These are phyloP conservation scores for Parasteatoda lunata DNA, from an alignment of 2,888 invertebrate genomes.

Conservation along the genomic window DNA sequence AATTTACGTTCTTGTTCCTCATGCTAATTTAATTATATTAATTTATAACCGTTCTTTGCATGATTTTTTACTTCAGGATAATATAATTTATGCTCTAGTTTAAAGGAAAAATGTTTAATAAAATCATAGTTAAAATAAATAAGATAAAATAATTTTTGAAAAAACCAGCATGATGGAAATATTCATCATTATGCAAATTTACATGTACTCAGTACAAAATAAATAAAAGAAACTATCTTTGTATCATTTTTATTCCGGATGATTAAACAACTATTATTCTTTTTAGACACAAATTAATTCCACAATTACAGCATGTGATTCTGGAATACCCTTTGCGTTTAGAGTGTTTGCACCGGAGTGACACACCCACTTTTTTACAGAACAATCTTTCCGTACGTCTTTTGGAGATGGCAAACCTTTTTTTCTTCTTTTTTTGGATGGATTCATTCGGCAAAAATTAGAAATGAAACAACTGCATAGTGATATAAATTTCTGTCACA, in stretches of 20 bases:
- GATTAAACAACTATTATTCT: background rate
- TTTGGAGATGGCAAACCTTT: slow-evolving; percentile 7
- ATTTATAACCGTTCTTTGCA: background rate
- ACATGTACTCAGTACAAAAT: background rate
- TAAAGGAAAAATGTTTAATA: background rate
- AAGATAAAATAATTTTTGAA: background rate
- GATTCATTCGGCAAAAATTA: no score
- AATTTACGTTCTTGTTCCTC: no score
- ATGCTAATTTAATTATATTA: background rate
- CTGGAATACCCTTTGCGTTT: background rate
- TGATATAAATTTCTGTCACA: no score
- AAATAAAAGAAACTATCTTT: background rate
- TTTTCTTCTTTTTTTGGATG: slow-evolving; percentile 2
- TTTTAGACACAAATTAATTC: slow-evolving; percentile 13
- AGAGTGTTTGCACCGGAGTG: slow-evolving; percentile 19
- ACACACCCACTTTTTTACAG: background rate
- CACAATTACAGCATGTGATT: background rate
- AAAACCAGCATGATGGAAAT: background rate
- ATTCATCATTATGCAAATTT: background rate
- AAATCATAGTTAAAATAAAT: background rate
- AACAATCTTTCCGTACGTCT: slow-evolving; percentile 10
- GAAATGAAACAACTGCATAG: no score
- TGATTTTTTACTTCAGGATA: background rate
- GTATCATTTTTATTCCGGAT: background rate
- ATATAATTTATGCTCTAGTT: background rate